phyloP scores from a whole-genome alignment of 2,888 invertebrate species.

The Pherbina coryleti region DNA sequence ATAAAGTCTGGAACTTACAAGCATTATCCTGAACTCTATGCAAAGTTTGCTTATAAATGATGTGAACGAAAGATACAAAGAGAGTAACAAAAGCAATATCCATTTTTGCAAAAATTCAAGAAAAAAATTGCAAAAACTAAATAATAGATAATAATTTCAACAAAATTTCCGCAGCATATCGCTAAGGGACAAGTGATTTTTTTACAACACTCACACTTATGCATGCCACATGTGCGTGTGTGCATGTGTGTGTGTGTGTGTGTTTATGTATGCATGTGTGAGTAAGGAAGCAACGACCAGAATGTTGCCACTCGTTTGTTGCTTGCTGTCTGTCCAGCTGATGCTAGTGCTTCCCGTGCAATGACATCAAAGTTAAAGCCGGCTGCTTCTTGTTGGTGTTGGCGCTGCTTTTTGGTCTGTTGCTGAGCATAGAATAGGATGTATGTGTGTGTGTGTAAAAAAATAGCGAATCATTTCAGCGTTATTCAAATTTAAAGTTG shows the following conservation, averaged over 20 bases:
- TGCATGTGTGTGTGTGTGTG: not conserved
- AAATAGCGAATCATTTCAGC: not conserved
- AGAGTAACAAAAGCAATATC: too few species aligned
- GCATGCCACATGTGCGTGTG: not conserved
- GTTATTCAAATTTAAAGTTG: slow-evolving; percentile 11
- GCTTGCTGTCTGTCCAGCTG: not conserved
- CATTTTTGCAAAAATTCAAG: too few species aligned
- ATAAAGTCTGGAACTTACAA: too few species aligned
- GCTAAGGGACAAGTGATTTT: too few species aligned
- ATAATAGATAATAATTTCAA: too few species aligned
- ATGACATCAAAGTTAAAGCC: not conserved
- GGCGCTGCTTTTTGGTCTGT: not conserved
- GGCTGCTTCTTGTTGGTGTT: not conserved
- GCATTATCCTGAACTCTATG: too few species aligned
- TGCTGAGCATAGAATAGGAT: not conserved
- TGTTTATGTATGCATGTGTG: not conserved
- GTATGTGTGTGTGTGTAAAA: not conserved
- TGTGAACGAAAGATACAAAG: too few species aligned
- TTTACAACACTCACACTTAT: too few species aligned
- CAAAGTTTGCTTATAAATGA: too few species aligned
- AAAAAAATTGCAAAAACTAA: too few species aligned
- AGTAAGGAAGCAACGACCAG: not conserved
- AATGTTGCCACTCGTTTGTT: not conserved
- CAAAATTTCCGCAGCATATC: too few species aligned
- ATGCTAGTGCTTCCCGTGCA: not conserved